Base-by-base conservation (phyloP, 1,140 invertebrate species). In the Saccostrea cuccullata region DNA sequence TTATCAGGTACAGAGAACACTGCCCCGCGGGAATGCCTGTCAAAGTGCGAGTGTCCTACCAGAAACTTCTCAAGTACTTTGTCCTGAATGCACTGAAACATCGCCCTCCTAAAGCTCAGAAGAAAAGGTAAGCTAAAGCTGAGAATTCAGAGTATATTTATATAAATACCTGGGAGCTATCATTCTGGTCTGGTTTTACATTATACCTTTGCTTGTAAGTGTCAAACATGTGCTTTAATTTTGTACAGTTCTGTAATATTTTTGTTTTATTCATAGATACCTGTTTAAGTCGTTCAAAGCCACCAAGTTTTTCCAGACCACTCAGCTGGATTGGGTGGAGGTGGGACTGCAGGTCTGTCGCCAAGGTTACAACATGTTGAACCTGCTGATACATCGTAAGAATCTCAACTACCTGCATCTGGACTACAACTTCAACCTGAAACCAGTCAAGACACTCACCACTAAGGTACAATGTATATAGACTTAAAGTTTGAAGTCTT, bases 331-430 rank as follows among this genome's bases (percentile, higher is more conserved):
- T 95, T 99, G 99, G 99, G 99, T 99, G 1, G 99, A 99, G 95
- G 98, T 98, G 85, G 99, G 99, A 47, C 95, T 99, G 9, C 96
- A 96, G 96, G 99, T 99, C 0, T 99, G 99, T 94, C 96, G 99
- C 17, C 99, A 99, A 95, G 99, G 99, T 17, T 99, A 99, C 95
- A 99, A 99, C 94, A 99, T 99, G 99, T 95, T 99, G 13, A 99
- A 99, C 95, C 96, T 99, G 64, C 96, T 99, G 82, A 99, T 99
- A 94, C 99, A 99, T 96, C 97, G 99, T 83, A 99, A 99, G 95
- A 99, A 99, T 95, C 96, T 99, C 12, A 99, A 99, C 94, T 99
- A 99, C 94, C 96, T 99, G 55, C 99, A 99, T 96, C 96, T 99
- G 94, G 99, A 99, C 96, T 99, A 99, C 94, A 99, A 99, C 95